phyloP scores from a whole-genome alignment of 2,888 invertebrate genomes.

The Ectemnius lituratus region DNA sequence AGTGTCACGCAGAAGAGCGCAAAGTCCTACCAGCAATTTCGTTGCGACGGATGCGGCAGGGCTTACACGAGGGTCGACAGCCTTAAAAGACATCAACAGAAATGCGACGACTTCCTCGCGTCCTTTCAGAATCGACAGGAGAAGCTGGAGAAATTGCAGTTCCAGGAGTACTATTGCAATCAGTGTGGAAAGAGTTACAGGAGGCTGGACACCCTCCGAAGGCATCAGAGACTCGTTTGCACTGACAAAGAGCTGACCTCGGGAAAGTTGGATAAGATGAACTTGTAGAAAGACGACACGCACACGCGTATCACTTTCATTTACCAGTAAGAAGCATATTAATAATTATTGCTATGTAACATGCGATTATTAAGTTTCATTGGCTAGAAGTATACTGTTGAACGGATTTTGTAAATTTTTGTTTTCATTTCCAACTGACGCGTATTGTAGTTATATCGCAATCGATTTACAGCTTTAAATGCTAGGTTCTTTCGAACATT shows the following conservation, averaged over 20 bases:
- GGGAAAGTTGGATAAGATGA: slow-evolving; percentile 29
- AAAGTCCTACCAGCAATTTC: slow-evolving; percentile 57
- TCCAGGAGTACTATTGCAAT: slow-evolving; percentile 63
- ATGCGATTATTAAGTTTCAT: too few species aligned
- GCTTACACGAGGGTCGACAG: slow-evolving; percentile 75
- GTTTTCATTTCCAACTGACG: too few species aligned
- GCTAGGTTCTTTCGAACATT: too few species aligned
- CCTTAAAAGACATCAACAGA: slow-evolving; percentile 70
- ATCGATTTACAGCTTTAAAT: too few species aligned
- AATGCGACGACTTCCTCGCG: slow-evolving; percentile 75
- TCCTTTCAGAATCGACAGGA: slow-evolving; percentile 70
- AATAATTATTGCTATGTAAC: too few species aligned
- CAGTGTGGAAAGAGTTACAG: slow-evolving; percentile 74
- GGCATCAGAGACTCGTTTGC: slow-evolving; percentile 75
- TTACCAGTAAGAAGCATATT: too few species aligned
- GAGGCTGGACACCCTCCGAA: slow-evolving; percentile 70
- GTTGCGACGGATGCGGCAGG: slow-evolving; percentile 74
- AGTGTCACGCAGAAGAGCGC: slow-evolving; percentile 36
- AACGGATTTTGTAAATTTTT: too few species aligned
- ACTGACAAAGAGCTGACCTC: slow-evolving; percentile 52
- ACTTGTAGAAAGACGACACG: slow-evolving; percentile 10
- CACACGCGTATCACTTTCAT: too few species aligned
- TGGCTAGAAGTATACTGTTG: too few species aligned
- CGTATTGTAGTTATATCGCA: too few species aligned
- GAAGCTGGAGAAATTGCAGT: slow-evolving; percentile 47